phyloP scores from a whole-genome alignment of 2,797 vertebrate genomes.

The Scolopax bukidnonensis region DNA sequence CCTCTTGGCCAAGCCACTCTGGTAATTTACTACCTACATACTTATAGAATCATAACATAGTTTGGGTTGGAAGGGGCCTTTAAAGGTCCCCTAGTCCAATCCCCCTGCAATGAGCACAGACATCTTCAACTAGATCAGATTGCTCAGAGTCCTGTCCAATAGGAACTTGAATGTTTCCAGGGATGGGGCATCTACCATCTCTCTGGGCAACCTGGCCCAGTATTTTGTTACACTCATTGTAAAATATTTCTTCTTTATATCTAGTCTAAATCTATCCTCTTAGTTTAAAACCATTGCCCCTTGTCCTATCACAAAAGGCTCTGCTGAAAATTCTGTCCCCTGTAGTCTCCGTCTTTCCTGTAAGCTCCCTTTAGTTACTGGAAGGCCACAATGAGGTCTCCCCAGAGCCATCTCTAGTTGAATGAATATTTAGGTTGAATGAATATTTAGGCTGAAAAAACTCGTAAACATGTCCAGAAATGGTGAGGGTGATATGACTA shows the following conservation, averaged over 20 bases:
- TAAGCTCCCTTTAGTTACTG: neutral
- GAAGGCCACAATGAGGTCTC: neutral
- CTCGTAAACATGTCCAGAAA: neutral
- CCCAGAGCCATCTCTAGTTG: neutral
- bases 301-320: neutral
- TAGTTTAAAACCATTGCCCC: neutral
- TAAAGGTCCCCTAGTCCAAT: neutral
- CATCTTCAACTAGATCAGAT: neutral
- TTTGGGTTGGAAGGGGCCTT: neutral
- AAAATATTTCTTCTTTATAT: neutral
- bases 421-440: too few species aligned
- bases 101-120: neutral
- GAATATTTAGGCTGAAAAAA: neutral
- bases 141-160: neutral
- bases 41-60: neutral
- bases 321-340: neutral
- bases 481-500: neutral
- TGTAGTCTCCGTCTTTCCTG: neutral
- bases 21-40: neutral
- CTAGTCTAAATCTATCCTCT: neutral
- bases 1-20: neutral
- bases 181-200: neutral
- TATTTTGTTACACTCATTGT: neutral
- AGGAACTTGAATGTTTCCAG: neutral
- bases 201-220: neutral